A percentile compares a stretch with the other conserved stretches of the same genome.
These are phyloP conservation scores for Lepeophtheirus salmonis DNA, from an alignment of 1,140 invertebrate genomes.

Conservation along the genomic window DNA sequence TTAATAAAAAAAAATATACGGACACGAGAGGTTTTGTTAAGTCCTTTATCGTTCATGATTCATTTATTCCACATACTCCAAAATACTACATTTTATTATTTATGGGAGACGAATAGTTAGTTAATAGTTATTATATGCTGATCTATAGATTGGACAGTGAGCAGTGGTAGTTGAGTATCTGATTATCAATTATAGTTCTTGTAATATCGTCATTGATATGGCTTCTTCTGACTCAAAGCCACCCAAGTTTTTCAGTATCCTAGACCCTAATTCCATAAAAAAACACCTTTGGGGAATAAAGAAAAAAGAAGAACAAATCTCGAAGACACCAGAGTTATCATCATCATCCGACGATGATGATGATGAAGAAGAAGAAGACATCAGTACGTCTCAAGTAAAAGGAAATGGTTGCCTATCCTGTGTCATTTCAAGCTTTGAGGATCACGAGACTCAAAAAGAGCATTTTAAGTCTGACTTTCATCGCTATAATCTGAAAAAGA, in stretches of 20 bases:
- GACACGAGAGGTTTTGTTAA: no score
- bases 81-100: no score
- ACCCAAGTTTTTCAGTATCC: background rate
- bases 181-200: background rate
- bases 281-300: background rate
- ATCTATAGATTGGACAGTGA: no score
- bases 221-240: background rate
- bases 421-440: background rate
- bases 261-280: background rate
- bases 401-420: background rate
- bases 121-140: no score
- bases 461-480: background rate
- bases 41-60: no score
- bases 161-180: no score
- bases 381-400: background rate
- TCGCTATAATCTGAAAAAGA: background rate
- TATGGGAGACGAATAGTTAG: no score
- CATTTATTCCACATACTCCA: no score
- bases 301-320: background rate
- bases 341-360: no score
- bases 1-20: no score
- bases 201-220: background rate
- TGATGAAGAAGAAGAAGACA: background rate
- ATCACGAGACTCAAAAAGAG: background rate
- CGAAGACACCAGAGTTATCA: no score